Evolutionary conservation across 1,140 invertebrate species (phyloP), one percentile per base, ranked within the genome.

Genomic region (Formica exsecta): DNA sequence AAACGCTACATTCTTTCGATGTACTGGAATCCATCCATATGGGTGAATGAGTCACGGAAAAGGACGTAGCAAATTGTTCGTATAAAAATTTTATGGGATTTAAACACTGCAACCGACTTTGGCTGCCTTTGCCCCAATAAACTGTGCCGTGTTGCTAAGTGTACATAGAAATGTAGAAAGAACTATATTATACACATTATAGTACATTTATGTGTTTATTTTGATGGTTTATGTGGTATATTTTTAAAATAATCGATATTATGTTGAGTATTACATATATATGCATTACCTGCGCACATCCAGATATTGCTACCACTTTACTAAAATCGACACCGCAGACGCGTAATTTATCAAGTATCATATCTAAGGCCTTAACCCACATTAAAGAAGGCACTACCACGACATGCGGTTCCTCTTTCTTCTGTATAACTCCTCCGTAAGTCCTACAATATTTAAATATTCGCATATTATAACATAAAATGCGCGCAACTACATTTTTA

Each of bases 21-120:
- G 99, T 99, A 87, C 98, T 99, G 0, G 97, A 97, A 94, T 99
- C 99, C 98, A 99, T 99, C 99, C 99, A 99, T 41, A 99, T 97
- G 0, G 99, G 99, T n/a, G 98, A 98, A 76, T 98, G 96, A 0
- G 96, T 93, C 2, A 98, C 90, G 16, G 97, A 97, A 94, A 99
- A 99, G 7, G 96, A 96, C 19, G 96, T 96, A 0, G 96, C 96
- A 16, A 99, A 95, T 94, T 99, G 98, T 66, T 97, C 96, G 94
- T 98, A 97, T 22, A 99, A 93, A 93, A 98, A 98, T 92, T 97
- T 96, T 11, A 96, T 95, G 0, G 98, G 95, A 87, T 98, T 96
- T 25, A 99, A 95, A 66, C 95, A 96, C 81, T 94, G 92, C 1
- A 99, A 95, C 0, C 96, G 95, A 22, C 96, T 90, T 76, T 96